These are phyloP conservation scores for Strongylocentrotus purpuratus DNA, from an alignment of 35 echinoderm and acorn worm genomes.

Conservation along the genomic window DNA sequence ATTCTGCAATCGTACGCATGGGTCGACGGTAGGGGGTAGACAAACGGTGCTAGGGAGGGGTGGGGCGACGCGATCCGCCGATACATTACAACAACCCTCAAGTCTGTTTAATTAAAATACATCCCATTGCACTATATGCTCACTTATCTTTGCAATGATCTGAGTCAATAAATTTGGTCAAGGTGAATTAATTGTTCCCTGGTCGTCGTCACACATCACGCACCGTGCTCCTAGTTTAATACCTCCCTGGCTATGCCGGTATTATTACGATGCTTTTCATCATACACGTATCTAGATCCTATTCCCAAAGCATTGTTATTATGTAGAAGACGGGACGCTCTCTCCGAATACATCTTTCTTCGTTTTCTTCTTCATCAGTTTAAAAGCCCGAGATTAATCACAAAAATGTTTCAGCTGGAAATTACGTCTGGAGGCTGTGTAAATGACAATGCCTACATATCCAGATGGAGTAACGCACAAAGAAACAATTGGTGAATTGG, in stretches of 20 bases:
- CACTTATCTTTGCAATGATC: background rate
- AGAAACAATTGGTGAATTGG: conserved; percentile 3
- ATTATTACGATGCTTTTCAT: background rate
- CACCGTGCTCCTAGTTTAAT: background rate
- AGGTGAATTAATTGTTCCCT: background rate
- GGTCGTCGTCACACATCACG: background rate
- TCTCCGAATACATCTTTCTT: background rate
- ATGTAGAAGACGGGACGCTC: background rate
- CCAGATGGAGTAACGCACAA: conserved; percentile 11
- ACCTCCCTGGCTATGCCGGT: background rate
- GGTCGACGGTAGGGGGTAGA: background rate
- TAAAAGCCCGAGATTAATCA: conserved; percentile 37
- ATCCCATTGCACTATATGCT: background rate
- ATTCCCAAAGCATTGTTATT: background rate
- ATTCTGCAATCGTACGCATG: background rate
- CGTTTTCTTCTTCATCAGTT: conserved; percentile 27
- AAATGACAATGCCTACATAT: conserved; percentile 17
- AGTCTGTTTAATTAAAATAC: background rate
- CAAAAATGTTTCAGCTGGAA: conserved; percentile 14
- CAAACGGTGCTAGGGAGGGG: background rate
- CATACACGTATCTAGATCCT: background rate
- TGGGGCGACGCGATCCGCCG: background rate
- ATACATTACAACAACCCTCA: background rate
- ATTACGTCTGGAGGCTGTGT: conserved; percentile 33
- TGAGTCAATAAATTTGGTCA: background rate